Evolutionary conservation across 2,797 vertebrate genomes (phyloP).

Genomic region (Rhabdophis nuchalis): DNA sequence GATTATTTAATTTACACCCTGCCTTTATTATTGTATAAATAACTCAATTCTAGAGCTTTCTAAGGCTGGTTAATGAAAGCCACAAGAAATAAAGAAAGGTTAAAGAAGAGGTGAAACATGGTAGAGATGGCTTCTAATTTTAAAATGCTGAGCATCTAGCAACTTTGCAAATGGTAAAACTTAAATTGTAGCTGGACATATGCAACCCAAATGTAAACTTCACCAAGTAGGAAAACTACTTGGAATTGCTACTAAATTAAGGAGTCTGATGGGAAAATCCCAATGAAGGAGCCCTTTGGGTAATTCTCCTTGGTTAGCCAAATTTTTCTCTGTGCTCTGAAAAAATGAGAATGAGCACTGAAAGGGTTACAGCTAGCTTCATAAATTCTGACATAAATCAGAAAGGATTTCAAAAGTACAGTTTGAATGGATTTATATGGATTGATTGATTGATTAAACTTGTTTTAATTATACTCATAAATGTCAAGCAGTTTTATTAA

Average conservation of each 20-base stretch:
- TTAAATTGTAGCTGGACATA: background rate
- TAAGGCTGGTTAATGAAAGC: background rate
- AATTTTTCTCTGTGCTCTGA: background rate
- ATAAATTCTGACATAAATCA: slow-evolving; percentile 23
- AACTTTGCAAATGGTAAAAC: background rate
- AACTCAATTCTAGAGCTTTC: background rate
- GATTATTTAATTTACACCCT: too few species aligned
- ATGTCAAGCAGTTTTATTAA: slow-evolving; percentile 30
- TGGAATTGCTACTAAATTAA: background rate
- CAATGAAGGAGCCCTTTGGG: background rate
- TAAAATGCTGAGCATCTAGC: background rate
- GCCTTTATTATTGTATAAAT: too few species aligned
- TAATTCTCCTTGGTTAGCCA: background rate
- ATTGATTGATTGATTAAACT: slow-evolving; percentile 39
- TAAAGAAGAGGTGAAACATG: background rate
- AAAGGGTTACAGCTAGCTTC: slow-evolving; percentile 15
- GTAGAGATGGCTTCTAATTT: background rate
- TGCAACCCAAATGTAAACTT: background rate
- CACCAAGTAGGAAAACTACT: background rate
- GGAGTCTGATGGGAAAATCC: background rate
- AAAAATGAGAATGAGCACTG: background rate
- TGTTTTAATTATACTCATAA: slow-evolving; percentile 40
- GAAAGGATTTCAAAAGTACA: slow-evolving; percentile 1
- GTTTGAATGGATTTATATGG: slow-evolving; percentile 23
- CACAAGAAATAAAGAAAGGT: background rate